phyloP scores from a whole-genome alignment of 2,113 vertebrate species.

The Otis tarda region DNA sequence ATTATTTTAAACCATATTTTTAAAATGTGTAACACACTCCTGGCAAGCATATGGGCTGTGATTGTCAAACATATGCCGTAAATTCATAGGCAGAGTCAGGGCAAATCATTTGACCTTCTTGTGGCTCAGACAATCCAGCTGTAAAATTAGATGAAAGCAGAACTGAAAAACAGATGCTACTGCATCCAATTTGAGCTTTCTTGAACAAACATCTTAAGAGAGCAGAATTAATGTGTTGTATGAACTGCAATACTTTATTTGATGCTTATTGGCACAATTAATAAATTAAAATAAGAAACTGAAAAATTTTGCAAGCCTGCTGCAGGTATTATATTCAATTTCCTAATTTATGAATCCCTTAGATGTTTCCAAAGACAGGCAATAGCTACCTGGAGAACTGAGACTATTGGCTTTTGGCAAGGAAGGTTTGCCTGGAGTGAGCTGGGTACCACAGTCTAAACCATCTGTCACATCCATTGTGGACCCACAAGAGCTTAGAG shows the following conservation, averaged over 20 bases:
- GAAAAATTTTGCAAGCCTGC: background rate
- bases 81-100: slow-evolving; percentile 58
- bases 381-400: background rate
- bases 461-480: background rate
- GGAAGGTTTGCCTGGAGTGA: background rate
- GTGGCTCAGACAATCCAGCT: slow-evolving; percentile 60
- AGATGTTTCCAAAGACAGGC: background rate
- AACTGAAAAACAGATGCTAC: slow-evolving; percentile 61
- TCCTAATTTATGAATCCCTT: background rate
- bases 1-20: background rate
- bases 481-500: background rate
- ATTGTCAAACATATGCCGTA: slow-evolving; percentile 64
- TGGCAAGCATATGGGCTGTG: slow-evolving; percentile 44
- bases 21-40: slow-evolving; percentile 17
- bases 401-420: background rate
- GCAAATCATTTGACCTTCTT: slow-evolving; percentile 64
- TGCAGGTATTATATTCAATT: background rate
- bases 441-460: background rate
- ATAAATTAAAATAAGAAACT: background rate
- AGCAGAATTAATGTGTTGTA: background rate
- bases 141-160: slow-evolving; percentile 72
- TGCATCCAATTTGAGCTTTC: slow-evolving; percentile 36
- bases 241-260: background rate
- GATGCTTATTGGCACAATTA: background rate
- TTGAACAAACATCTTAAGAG: slow-evolving; percentile 46